Evolutionary conservation across 1,140 invertebrate species (phyloP).

Genomic region (Cyrtorhinus lividipennis): DNA sequence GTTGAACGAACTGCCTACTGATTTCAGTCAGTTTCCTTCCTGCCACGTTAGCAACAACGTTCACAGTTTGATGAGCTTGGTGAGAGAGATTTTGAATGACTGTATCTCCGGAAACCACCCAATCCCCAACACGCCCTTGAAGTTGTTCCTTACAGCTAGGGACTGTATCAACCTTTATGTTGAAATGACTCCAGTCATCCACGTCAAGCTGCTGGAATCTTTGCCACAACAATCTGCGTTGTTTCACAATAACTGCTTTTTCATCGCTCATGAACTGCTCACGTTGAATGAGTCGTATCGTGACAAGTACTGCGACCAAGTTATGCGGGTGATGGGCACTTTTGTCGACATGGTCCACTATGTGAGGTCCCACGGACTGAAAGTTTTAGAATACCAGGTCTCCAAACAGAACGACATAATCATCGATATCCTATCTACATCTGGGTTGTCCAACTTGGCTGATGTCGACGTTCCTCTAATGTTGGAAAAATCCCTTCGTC

Average conservation of each 20-base stretch:
- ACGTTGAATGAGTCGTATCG: conserved; percentile 44
- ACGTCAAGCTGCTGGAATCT: conserved; percentile 58
- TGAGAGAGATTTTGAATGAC: conserved; percentile 56
- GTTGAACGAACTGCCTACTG: conserved; percentile 46
- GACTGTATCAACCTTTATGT: conserved; percentile 68
- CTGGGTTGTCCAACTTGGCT: conserved; percentile 42
- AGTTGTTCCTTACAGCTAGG: conserved; percentile 52
- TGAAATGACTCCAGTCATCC: conserved; percentile 57
- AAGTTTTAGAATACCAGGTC: conserved; percentile 55
- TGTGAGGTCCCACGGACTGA: conserved; percentile 47
- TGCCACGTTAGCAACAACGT: conserved; percentile 24
- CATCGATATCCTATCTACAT: conserved; percentile 51
- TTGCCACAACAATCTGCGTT: conserved; percentile 61
- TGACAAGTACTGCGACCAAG: conserved; percentile 31
- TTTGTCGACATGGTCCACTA: conserved; percentile 36
- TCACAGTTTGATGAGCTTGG: conserved; percentile 50
- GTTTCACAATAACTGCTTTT: conserved; percentile 88
- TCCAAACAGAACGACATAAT: conserved; percentile 54
- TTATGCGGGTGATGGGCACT: conserved; percentile 34
- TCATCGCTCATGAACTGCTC: conserved; percentile 58
- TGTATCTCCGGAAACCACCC: conserved; percentile 42
- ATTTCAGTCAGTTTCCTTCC: conserved; percentile 32
- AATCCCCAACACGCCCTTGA: conserved; percentile 32
- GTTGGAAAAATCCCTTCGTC: conserved; percentile 56
- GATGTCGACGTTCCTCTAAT: conserved; percentile 37